These are phyloP conservation scores for Amblyraja radiata DNA, from an alignment of 2,797 vertebrate species.

Conservation along the genomic window DNA sequence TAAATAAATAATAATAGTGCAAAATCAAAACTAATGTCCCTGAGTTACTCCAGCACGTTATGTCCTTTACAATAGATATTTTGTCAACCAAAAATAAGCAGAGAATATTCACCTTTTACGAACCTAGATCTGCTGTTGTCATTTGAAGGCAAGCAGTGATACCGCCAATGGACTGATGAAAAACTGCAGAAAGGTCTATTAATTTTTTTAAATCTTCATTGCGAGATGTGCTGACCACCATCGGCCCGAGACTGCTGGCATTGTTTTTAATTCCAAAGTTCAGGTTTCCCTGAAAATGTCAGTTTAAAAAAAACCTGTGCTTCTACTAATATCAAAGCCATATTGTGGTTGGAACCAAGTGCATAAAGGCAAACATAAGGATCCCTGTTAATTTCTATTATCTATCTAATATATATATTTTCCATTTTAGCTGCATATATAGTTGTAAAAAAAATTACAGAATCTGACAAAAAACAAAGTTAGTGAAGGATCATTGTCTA, in stretches of 20 bases:
- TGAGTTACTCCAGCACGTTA: too few relatives aligned
- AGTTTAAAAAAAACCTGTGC: neutral
- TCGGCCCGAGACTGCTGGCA: neutral
- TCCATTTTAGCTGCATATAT: neutral
- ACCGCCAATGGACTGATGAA: neutral
- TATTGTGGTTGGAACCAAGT: neutral
- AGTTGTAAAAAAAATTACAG: neutral
- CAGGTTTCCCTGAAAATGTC: neutral
- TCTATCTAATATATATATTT: neutral
- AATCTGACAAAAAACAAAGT: neutral
- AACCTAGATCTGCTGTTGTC: neutral
- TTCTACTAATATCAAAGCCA: neutral
- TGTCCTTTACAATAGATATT: too few relatives aligned
- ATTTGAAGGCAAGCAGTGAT: too few relatives aligned
- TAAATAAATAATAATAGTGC: too few relatives aligned
- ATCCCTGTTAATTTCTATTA: neutral
- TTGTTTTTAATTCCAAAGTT: neutral
- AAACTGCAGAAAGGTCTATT: neutral
- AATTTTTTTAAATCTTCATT: neutral
- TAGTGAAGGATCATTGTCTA: neutral
- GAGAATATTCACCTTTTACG: neutral
- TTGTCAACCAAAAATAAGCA: neutral
- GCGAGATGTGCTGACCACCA: neutral
- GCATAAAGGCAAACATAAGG: neutral
- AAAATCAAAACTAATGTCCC: too few relatives aligned